Evolutionary conservation across 2,888 invertebrate species (phyloP), one percentile per base, ranked within the genome.

Genomic region (Pyrrhosoma nymphula): DNA sequence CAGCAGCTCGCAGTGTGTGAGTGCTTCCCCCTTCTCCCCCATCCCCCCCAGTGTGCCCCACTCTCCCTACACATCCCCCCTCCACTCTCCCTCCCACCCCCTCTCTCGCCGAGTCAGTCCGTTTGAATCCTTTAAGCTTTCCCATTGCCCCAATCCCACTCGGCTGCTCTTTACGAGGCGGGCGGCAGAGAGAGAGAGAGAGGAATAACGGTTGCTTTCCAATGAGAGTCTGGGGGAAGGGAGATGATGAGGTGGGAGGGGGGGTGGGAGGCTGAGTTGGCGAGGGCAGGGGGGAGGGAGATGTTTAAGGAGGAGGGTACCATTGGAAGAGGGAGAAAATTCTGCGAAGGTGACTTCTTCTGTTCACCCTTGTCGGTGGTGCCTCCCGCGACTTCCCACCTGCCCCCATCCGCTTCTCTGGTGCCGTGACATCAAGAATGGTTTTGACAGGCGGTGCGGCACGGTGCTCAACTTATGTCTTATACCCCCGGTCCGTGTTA

Each of bases 151-250:
- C 82, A 82, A 82, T 82, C 82, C 82, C 82, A 82, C 82, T 35
- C 82, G 14, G 16, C 82, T 35, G 35, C 16, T 35, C 35, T 30
- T 35, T 82, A 30, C 35, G 30, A 35, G 35, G 30, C 30, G 18
- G n/a, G 16, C 60, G 60, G 60, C 2, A 6, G 69, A 69, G 69
- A 69, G 63, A 69, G 69, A 69, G 56, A n/a, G 35, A 39, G 91
- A 91, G 91, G 75, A 63, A 93, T 93, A 93, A 93, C 93, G 93
- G 93, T 93, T 69, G 69, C 69, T 47, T 93, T 63, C 63, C 93
- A 39, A 82, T 47, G 30, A 91, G 93, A 47, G 93, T 12, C 23
- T 23, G 35, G 26, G 56, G 89, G n/a, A 18, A 26, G 89, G 6
- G 88, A 35, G 35, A 35, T 30, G 39, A 6, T 88, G 88, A 39